These are phyloP conservation scores for Caranx melampygus DNA, from an alignment of 2,113 vertebrate genomes.

Conservation along the genomic window DNA sequence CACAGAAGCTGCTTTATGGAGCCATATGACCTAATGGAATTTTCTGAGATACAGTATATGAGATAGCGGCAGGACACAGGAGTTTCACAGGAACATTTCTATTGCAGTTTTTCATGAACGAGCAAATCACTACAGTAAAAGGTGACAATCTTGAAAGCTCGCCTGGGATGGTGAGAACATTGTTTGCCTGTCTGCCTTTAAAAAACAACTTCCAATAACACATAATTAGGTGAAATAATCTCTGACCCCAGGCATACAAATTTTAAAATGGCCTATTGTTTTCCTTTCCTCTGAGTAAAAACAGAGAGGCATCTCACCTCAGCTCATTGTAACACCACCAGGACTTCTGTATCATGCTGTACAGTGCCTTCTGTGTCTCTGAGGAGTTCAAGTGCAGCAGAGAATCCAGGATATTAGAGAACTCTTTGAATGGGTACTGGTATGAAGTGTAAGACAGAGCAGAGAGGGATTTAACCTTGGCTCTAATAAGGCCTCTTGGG, in stretches of 20 bases:
- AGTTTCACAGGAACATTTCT: slow-evolving; percentile 1
- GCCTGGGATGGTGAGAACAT: background rate
- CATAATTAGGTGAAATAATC: slow-evolving; percentile 39
- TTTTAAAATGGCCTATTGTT: slow-evolving; percentile 13
- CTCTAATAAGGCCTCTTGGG: slow-evolving; percentile 78
- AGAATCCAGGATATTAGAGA: slow-evolving; percentile 65
- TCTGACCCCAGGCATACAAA: slow-evolving; percentile 10
- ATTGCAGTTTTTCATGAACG: slow-evolving; percentile 9
- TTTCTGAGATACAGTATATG: slow-evolving; percentile 15
- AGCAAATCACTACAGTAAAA: slow-evolving; percentile 13
- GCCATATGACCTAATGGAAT: slow-evolving; percentile 33
- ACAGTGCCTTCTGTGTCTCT: slow-evolving; percentile 31
- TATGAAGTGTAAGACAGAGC: slow-evolving; percentile 51
- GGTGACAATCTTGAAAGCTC: slow-evolving; percentile 11
- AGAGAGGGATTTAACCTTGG: slow-evolving; percentile 67
- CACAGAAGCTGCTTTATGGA: slow-evolving; percentile 47
- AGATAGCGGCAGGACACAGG: slow-evolving; percentile 29
- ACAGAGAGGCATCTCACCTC: slow-evolving; percentile 36
- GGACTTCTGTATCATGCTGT: slow-evolving; percentile 34
- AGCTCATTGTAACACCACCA: slow-evolving; percentile 20
- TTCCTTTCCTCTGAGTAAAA: slow-evolving; percentile 31
- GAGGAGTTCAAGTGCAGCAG: slow-evolving; percentile 40
- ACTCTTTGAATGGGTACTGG: slow-evolving; percentile 36
- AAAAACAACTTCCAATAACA: slow-evolving; percentile 19
- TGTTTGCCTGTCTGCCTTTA: slow-evolving; percentile 14